Evolutionary conservation across 2,113 vertebrate species (phyloP), one percentile per base, ranked within the genome.

Genomic region (Zosterops pallidus): DNA sequence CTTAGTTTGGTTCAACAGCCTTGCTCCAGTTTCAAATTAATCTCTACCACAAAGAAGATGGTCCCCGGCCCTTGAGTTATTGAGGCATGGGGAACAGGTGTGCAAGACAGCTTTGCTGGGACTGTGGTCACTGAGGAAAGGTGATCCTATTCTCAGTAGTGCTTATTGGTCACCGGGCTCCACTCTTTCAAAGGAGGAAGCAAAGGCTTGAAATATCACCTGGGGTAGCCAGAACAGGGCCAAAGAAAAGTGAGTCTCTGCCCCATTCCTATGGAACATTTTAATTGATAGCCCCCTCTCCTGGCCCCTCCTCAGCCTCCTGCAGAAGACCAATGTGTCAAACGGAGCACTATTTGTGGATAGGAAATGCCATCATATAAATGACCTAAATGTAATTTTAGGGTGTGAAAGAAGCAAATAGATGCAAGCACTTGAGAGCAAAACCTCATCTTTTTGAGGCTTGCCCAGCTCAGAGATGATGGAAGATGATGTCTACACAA

Each of bases 51-150:
- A 39, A 31, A 35, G 18, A 57, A 62, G 29, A 21, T 79, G 37
- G 16, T 65, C 12, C 33, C 41, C 42, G 25, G 15, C 8, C 12
- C 39, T 55, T 70, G 31, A 37, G 14, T 23, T 41, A 7, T 6
- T 1, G 5, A 68, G 35, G 22, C 17, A n/a, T 0, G 0, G 35
- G 20, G 7, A 17, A 9, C 9, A 52, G 29, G 24, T 2, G 0
- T 57, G 35, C 44, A 50, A 46, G 55, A 60, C 19, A 88, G 55
- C 19, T 88, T 69, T 82, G 5, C 20, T 52, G 59, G 53, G 14
- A 26, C 7, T 1, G 1, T 26, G 72, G 33, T 64, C 59, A 17
- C 60, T n/a, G 22, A 13, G 5, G 22, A 6, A 46, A 24, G 5
- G 25, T 35, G 39, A 39, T 74, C 11, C 20, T 65, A 1, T 82